Percentiles rank a stretch among this genome's conserved stretches.
phyloP scores from a whole-genome alignment of 2,888 invertebrate genomes.

The Lymantria monacha region DNA sequence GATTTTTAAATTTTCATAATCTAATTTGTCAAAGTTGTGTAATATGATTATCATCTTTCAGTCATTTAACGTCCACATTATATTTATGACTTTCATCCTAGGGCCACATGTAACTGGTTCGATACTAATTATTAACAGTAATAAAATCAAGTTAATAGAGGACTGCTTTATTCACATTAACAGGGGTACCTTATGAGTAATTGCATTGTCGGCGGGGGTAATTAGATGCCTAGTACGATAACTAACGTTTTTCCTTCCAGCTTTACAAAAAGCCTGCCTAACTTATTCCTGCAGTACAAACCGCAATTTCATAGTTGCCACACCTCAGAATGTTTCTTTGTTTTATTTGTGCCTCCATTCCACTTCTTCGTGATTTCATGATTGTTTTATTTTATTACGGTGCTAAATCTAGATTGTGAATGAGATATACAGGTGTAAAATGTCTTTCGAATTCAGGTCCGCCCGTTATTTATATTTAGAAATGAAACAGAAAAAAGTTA shows the following conservation, averaged over 20 bases:
- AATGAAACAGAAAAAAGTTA: constrained; percentile 64
- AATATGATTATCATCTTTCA: too few species aligned
- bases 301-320: constrained; percentile 53
- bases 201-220: constrained; percentile 53
- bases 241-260: constrained; percentile 47
- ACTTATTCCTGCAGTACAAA: constrained; percentile 50
- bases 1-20: too few species aligned
- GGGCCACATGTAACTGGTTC: too few species aligned
- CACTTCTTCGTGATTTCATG: constrained; percentile 27
- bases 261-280: constrained; percentile 44
- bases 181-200: constrained; percentile 40
- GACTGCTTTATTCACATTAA: constrained; percentile 51
- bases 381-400: constrained; percentile 37
- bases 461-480: constrained; percentile 60
- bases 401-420: constrained; percentile 32
- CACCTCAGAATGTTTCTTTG: constrained; percentile 45
- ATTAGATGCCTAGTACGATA: constrained; percentile 72
- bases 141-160: constrained; percentile 37
- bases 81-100: too few species aligned
- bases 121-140: too few species aligned
- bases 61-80: too few species aligned
- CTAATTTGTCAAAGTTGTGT: too few species aligned
- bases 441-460: constrained; percentile 65
- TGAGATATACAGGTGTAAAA: constrained; percentile 35
- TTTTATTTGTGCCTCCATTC: constrained; percentile 38